Conservation (phyloP, 2,888 invertebrate species). For the Drosophila stalkeri region DNA sequence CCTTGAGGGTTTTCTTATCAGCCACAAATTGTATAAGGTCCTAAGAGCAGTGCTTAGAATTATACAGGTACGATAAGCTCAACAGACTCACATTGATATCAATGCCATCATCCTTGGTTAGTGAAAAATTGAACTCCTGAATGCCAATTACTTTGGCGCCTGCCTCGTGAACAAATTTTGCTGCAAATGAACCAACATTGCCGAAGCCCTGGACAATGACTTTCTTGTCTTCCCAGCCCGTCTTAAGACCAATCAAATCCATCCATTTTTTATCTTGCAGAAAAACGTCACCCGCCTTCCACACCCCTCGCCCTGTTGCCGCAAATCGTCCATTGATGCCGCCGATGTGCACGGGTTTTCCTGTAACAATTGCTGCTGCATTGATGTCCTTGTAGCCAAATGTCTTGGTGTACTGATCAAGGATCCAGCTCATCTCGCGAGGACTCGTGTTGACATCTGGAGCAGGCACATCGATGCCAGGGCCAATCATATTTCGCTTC, state of each 20-base stretch:
- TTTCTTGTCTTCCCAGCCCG: constrained; percentile 98
- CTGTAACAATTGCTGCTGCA: constrained; percentile 98
- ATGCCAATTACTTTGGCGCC: constrained; percentile 97
- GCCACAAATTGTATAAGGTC: constrained; percentile 91
- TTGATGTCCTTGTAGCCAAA: constrained; percentile 97
- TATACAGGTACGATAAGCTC: not conserved
- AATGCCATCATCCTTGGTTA: constrained; percentile 95
- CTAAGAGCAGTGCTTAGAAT: constrained; percentile 84
- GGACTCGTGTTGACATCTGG: constrained; percentile 99
- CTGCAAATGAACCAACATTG: constrained; percentile 98
- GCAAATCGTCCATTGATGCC: constrained; percentile 98
- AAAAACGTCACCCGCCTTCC: constrained; percentile 97
- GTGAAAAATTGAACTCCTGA: constrained; percentile 94
- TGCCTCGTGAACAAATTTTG: constrained; percentile 96
- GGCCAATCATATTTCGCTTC: constrained; percentile 93
- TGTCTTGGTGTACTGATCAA: constrained; percentile 98
- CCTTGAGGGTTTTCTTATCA: constrained; percentile 93
- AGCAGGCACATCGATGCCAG: constrained; percentile 99
- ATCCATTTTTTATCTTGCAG: constrained; percentile 97
- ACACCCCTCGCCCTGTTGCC: constrained; percentile 98
- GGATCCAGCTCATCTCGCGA: constrained; percentile 99
- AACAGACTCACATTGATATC: constrained; percentile 86
- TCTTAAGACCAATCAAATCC: constrained; percentile 94
- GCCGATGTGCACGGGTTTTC: constrained; percentile 98
- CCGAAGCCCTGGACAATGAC: constrained; percentile 98